Conservation (phyloP, 2,113 vertebrate species). For the Dromaius novaehollandiae region DNA sequence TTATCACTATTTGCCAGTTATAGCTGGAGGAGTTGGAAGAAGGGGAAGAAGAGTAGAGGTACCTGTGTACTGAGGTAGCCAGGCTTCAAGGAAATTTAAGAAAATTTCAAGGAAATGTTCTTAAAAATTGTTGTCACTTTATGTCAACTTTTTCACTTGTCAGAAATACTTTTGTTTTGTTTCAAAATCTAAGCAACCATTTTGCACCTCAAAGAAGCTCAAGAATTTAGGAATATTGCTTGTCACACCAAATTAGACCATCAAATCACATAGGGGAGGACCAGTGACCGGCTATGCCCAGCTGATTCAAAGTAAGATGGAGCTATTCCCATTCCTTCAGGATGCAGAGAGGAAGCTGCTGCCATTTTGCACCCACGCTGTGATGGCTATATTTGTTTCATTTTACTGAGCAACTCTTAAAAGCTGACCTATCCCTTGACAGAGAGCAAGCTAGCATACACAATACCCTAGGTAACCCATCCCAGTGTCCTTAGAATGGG, state of each 20-base stretch:
- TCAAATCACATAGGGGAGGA: not conserved
- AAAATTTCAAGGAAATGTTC: no score
- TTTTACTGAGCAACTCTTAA: fast-evolving
- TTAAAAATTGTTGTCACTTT: fast-evolving
- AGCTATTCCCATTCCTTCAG: not conserved
- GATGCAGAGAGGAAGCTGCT: not conserved
- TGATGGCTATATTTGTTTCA: fast-evolving
- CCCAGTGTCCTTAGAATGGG: not conserved
- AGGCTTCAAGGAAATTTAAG: not conserved
- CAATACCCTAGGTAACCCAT: not conserved
- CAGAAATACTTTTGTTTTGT: not conserved
- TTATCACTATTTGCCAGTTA: fast-evolving
- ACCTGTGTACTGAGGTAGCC: fast-evolving
- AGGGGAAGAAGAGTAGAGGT: fast-evolving
- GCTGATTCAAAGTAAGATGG: not conserved
- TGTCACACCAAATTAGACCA: not conserved
- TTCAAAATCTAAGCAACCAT: not conserved
- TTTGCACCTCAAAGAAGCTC: not conserved
- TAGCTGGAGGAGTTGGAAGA: not conserved
- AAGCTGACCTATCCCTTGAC: not conserved
- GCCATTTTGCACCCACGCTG: not conserved
- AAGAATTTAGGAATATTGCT: not conserved
- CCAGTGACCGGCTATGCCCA: not conserved
- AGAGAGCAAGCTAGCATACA: not conserved
- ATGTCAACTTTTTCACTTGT: not conserved